Base-by-base conservation (phyloP, 2,888 invertebrate genomes). In the Lochmaea capreae region DNA sequence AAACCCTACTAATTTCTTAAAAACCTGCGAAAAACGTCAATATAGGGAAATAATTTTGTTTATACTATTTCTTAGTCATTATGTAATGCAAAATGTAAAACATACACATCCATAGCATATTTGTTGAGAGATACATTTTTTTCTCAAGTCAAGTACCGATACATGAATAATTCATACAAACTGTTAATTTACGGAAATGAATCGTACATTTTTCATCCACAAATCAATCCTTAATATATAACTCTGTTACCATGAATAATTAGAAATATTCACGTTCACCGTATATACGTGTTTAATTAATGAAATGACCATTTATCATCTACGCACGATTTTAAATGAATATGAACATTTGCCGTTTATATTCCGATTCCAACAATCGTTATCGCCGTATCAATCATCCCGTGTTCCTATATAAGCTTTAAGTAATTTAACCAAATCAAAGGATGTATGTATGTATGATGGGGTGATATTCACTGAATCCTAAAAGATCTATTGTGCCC, bases 231-330 rank as follows among this genome's bases (percentile, higher is more conserved):
- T 8, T 18, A 4, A 10, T 54, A 54, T 54, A 54, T 11, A 18
- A 18, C 3, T 16, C 18, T 16, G 18, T 54, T 54, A 54, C 18
- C 54, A 18, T 54, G 54, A 54, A 16, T 54, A 54, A 54, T 54
- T 54, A 54, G 16, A 16, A 54, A 18, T 16, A 54, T 2, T 54
- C 54, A 10, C 18, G 8, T 54, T 54, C 18, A 54, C 14, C 52
- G 14, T 52, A 54, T 49, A 18, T 18, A 59, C 26, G 42, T 22
- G 59, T 69, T 69, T 73, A 69, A 69, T 54, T 69, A 61, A 73
- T 62, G 68, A 52, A 68, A 61, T 68, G 49, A 22, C 26, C 68
- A 68, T 68, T 52, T n/a, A 62, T 68, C 68, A 68, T 68, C 14
- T 33, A 61, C 39, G 39, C 52, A 62, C 61, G 52, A 61, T 18